phyloP scores from a whole-genome alignment of 2,113 vertebrate species.

The Pagrus major region DNA sequence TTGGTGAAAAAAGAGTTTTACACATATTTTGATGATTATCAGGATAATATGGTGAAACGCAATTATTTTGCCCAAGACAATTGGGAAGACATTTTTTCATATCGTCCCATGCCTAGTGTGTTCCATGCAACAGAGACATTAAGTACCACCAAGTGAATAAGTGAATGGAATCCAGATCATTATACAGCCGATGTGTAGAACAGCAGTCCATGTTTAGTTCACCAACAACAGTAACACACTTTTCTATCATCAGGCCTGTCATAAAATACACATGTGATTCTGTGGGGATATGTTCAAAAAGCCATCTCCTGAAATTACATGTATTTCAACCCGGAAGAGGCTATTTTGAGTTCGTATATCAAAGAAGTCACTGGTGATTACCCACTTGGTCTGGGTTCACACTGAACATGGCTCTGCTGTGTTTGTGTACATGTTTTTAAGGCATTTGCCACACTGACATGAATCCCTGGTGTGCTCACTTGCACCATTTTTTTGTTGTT shows the following conservation, averaged over 20 bases:
- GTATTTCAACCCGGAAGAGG: neutral
- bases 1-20: no score
- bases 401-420: neutral
- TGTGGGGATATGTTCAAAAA: neutral
- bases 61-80: no score
- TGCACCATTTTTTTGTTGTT: conserved; percentile 19
- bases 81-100: no score
- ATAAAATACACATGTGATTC: neutral
- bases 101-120: no score
- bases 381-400: neutral
- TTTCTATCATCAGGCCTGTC: neutral
- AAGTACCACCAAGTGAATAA: neutral
- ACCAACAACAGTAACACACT: neutral
- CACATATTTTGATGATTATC: no score
- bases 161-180: neutral
- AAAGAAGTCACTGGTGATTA: neutral
- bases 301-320: neutral
- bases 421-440: conserved; percentile 31
- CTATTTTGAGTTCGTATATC: neutral
- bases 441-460: conserved; percentile 32
- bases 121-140: neutral
- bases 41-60: no score
- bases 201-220: neutral
- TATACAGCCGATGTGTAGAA: neutral
- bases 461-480: conserved; percentile 37